Conservation (phyloP, 2,888 invertebrate species). For the Epinotia nisella region DNA sequence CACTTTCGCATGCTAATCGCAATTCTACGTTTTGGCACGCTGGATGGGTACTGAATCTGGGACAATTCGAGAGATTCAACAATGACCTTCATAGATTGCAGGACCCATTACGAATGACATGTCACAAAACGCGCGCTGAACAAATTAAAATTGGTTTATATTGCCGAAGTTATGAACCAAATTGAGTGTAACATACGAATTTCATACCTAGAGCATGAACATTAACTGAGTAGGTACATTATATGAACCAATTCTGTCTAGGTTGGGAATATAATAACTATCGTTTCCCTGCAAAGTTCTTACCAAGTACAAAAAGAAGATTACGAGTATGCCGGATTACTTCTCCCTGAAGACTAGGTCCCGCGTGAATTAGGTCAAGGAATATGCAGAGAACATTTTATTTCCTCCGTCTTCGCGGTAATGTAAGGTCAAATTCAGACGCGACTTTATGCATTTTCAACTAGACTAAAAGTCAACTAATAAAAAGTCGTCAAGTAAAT, state of each 20-base stretch:
- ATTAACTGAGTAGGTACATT: not conserved
- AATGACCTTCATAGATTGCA: not conserved
- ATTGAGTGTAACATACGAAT: not conserved
- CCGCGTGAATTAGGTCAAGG: slow-evolving; percentile 37
- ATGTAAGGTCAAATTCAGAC: slow-evolving; percentile 5
- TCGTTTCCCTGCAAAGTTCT: slow-evolving; percentile 11
- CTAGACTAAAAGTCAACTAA: not conserved
- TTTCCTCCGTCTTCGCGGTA: not conserved
- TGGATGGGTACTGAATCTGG: not conserved
- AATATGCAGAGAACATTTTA: slow-evolving; percentile 33
- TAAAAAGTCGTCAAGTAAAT: slow-evolving; percentile 3
- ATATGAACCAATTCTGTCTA: not conserved
- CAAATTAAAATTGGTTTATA: too few species aligned
- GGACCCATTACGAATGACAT: not conserved
- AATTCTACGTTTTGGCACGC: not conserved
- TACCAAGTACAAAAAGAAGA: slow-evolving; percentile 18
- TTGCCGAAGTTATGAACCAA: not conserved
- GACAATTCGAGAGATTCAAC: not conserved
- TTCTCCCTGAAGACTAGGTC: slow-evolving; percentile 10
- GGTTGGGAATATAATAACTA: not conserved
- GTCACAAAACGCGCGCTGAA: too few species aligned
- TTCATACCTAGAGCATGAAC: not conserved
- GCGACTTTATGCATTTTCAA: not conserved
- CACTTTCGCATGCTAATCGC: not conserved
- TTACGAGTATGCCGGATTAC: slow-evolving; percentile 24